These are phyloP conservation scores for Momotus momota DNA, from an alignment of 2,797 vertebrate genomes.

Conservation along the genomic window DNA sequence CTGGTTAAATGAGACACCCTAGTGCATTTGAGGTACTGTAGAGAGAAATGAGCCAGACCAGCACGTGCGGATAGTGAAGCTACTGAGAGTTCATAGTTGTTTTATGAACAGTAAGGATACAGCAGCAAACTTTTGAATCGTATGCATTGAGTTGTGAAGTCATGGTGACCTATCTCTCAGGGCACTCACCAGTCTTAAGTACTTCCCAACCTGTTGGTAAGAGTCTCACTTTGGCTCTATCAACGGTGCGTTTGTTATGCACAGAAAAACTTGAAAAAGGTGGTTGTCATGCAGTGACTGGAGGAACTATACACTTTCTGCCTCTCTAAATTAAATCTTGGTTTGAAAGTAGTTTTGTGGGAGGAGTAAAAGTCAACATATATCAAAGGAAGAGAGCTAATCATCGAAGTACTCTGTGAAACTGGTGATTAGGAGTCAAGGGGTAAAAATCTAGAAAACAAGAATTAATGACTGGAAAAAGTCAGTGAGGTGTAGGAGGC, in stretches of 20 bases:
- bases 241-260: fast-evolving
- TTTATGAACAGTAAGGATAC: neutral
- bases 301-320: neutral
- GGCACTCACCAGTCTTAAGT: neutral
- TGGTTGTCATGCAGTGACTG: fast-evolving
- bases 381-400: neutral
- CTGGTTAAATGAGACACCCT: neutral
- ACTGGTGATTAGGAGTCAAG: neutral
- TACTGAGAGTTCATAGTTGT: neutral
- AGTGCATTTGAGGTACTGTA: fast-evolving
- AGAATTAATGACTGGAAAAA: neutral
- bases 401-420: neutral
- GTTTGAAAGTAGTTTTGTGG: neutral
- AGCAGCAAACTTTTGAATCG: neutral
- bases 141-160: neutral
- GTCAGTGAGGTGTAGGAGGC: neutral
- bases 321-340: neutral
- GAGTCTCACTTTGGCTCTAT: neutral
- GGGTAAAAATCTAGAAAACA: neutral
- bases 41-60: neutral
- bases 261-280: neutral
- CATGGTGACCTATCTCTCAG: neutral
- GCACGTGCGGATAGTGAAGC: fast-evolving
- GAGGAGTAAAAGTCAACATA: neutral
- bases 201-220: neutral